A percentile compares a stretch with the other conserved stretches of the same genome.
Conservation (phyloP, 30 jellyfish, hydroid and myxozoan genomes). For the Turritopsis dohrnii region DNA sequence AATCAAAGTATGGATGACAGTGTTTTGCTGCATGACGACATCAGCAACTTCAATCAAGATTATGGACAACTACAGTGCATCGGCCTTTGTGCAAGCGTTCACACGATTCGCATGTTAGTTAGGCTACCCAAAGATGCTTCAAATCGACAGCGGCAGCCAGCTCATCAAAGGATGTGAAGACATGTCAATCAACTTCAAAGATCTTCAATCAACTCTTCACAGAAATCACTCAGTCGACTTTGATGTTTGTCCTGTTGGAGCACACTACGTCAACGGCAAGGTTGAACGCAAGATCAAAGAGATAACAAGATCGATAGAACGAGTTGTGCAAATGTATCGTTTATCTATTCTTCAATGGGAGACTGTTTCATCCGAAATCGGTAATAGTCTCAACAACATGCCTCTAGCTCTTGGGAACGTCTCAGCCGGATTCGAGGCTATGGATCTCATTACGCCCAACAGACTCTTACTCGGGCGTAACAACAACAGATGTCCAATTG, state of each 20-base stretch:
- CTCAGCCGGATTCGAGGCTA: background rate
- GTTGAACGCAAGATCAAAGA: background rate
- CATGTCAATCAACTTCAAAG: background rate
- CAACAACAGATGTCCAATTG: background rate
- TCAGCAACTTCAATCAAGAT: background rate
- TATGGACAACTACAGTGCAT: constrained; percentile 23
- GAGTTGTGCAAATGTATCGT: background rate
- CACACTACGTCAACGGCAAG: background rate
- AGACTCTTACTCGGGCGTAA: constrained; percentile 17
- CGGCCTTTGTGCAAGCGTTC: constrained; percentile 19
- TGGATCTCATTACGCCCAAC: constrained; percentile 17
- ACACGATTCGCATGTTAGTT: background rate
- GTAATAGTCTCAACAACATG: background rate
- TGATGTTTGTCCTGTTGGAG: constrained; percentile 4
- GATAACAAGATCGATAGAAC: background rate
- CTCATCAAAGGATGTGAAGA: background rate
- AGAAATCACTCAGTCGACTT: background rate
- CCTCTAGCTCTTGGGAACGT: background rate
- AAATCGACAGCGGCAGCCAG: background rate
- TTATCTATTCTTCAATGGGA: constrained; percentile 3
- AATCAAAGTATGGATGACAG: background rate
- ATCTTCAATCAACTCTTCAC: background rate
- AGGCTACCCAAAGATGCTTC: background rate
- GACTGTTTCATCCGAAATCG: background rate
- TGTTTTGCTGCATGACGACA: background rate